phyloP scores from a whole-genome alignment of 2,797 vertebrate genomes.

The Liparis tanakae region DNA sequence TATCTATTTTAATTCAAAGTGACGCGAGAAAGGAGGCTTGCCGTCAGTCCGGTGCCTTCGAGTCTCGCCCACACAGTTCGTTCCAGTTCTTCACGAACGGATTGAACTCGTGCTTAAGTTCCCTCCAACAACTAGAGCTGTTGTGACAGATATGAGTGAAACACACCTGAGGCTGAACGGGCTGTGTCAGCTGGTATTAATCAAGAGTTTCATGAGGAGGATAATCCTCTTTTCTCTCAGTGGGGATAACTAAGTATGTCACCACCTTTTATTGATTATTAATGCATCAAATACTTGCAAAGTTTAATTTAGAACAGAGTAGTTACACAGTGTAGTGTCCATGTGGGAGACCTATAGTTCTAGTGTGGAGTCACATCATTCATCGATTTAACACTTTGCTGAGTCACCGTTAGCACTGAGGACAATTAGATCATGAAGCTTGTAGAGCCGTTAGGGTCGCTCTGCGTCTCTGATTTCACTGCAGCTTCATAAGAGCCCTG shows the following conservation, averaged over 20 bases:
- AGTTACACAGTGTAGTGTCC: too few species aligned
- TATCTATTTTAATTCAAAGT: slow-evolving; percentile 13
- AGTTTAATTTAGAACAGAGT: too few species aligned
- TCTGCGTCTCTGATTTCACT: slow-evolving; percentile 24
- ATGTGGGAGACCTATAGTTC: too few species aligned
- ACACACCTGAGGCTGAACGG: slow-evolving; percentile 18
- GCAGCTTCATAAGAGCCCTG: background rate
- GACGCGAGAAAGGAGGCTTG: background rate
- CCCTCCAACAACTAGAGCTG: background rate
- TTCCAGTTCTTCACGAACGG: background rate
- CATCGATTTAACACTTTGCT: background rate
- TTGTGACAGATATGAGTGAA: slow-evolving; percentile 9
- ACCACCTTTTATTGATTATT: too few species aligned
- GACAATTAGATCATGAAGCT: slow-evolving; percentile 11
- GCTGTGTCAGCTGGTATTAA: slow-evolving; percentile 34
- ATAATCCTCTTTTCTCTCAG: slow-evolving; percentile 22
- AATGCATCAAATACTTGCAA: too few species aligned
- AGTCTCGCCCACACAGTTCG: background rate
- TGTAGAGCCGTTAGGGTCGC: slow-evolving; percentile 13
- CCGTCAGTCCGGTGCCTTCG: background rate
- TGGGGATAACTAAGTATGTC: background rate
- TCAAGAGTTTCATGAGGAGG: slow-evolving; percentile 5
- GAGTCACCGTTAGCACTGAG: slow-evolving; percentile 25
- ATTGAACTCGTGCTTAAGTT: background rate
- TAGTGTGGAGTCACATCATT: too few species aligned